Evolutionary conservation across 1,140 invertebrate genomes (phyloP).

Genomic region (Magallana gigas): DNA sequence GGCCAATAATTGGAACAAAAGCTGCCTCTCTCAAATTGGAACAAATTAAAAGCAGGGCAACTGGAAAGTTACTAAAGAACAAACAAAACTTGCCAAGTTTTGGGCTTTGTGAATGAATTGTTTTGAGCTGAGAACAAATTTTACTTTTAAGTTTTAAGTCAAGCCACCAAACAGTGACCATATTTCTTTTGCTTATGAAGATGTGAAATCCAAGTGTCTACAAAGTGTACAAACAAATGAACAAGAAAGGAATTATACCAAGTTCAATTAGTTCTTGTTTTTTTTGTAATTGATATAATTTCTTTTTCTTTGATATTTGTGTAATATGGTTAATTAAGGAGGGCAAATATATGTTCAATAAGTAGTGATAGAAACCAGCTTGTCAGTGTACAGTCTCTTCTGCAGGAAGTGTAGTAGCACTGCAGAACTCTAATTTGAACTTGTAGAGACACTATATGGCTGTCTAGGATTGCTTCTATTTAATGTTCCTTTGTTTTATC

Average conservation of each 20-base stretch:
- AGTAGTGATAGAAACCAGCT: no score
- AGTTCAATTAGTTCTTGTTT: not conserved
- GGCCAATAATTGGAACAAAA: not conserved
- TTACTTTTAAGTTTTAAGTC: not conserved
- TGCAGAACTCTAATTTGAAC: not conserved
- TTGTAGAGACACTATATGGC: no score
- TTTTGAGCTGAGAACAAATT: not conserved
- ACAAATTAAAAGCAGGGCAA: not conserved
- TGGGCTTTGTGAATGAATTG: constrained; percentile 21
- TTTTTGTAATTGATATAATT: not conserved
- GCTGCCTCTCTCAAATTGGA: not conserved
- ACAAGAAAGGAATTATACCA: not conserved
- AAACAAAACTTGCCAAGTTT: constrained; percentile 28
- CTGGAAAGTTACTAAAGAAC: constrained; percentile 4
- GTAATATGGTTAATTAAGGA: not conserved
- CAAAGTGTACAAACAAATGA: not conserved
- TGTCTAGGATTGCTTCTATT: constrained; percentile 13
- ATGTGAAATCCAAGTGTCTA: constrained; percentile 4
- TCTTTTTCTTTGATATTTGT: not conserved
- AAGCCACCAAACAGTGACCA: not conserved
- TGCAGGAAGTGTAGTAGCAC: not conserved
- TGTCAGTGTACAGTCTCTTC: not conserved
- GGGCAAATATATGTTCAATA: not conserved
- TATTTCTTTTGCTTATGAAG: not conserved
- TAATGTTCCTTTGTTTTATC: constrained; percentile 6